Evolutionary conservation across 2,888 invertebrate genomes (phyloP).

Genomic region (Sclerodermus sp.): DNA sequence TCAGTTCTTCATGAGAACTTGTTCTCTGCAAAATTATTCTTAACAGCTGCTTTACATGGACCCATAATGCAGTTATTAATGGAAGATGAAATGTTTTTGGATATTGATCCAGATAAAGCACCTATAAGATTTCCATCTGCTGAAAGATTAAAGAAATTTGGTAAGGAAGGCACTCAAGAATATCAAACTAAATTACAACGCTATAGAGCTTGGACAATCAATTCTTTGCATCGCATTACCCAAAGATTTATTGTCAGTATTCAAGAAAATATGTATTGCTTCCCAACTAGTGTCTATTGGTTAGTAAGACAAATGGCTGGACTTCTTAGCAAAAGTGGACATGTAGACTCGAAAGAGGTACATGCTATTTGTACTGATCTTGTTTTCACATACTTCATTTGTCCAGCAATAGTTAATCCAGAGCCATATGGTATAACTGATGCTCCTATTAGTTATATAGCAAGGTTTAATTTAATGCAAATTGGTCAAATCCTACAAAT

Average conservation of each 20-base stretch:
- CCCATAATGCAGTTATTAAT: conserved; percentile 89
- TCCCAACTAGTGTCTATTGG: conserved; percentile 89
- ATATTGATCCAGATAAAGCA: conserved; percentile 87
- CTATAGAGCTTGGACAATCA: conserved; percentile 79
- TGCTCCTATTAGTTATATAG: conserved; percentile 86
- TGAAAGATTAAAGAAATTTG: conserved; percentile 70
- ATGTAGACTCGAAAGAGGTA: conserved; percentile 62
- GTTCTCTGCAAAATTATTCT: conserved; percentile 88
- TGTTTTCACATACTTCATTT: conserved; percentile 90
- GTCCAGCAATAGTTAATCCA: conserved; percentile 95
- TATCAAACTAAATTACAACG: conserved; percentile 74
- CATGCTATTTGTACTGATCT: conserved; percentile 86
- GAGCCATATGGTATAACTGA: conserved; percentile 94
- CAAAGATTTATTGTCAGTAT: conserved; percentile 81
- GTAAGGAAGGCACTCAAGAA: conserved; percentile 72
- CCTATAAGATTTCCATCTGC: conserved; percentile 65
- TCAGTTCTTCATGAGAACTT: conserved; percentile 86
- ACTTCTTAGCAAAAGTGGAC: conserved; percentile 65
- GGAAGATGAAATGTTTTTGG: conserved; percentile 88
- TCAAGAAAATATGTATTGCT: conserved; percentile 82
- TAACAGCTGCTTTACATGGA: conserved; percentile 87
- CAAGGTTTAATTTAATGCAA: conserved; percentile 86
- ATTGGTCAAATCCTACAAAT: conserved; percentile 93
- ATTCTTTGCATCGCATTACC: conserved; percentile 76
- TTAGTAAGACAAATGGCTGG: conserved; percentile 83